Conservation (phyloP, 2,797 vertebrate species). For the Phrynocephalus guinanensis region DNA sequence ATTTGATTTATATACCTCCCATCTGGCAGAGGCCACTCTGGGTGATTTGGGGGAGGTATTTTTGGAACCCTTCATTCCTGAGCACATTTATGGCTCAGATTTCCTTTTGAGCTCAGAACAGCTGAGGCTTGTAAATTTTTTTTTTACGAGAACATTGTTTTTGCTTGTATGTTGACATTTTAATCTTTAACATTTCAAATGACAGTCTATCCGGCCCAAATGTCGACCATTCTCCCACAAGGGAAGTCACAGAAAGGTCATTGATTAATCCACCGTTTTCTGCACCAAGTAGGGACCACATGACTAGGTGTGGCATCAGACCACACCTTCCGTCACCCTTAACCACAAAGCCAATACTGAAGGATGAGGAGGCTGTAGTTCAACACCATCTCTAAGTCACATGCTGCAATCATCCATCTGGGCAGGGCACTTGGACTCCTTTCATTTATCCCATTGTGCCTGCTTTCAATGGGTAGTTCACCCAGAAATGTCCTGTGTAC, state of each 20-base stretch:
- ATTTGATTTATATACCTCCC: no score
- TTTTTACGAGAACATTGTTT: background rate
- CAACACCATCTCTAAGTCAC: no score
- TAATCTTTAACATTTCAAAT: background rate
- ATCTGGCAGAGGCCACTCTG: no score
- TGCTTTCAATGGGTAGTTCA: no score
- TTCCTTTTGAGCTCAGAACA: background rate
- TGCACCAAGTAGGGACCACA: background rate
- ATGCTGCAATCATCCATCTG: background rate
- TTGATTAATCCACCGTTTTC: constrained; percentile 47
- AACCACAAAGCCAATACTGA: background rate
- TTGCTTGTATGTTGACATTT: background rate
- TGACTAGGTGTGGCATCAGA: background rate
- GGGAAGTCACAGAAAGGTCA: constrained; percentile 50
- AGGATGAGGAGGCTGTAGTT: background rate
- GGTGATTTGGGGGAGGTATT: background rate
- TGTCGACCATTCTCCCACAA: no score
- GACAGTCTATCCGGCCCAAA: background rate
- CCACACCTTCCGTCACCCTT: background rate
- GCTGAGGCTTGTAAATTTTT: background rate
- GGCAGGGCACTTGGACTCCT: background rate
- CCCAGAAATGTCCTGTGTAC: background rate
- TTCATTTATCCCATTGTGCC: background rate
- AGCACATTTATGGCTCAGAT: background rate
- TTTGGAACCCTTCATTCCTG: background rate